Conservation (phyloP, 2,888 invertebrate species). For the Rotaria magnacalcarata region DNA sequence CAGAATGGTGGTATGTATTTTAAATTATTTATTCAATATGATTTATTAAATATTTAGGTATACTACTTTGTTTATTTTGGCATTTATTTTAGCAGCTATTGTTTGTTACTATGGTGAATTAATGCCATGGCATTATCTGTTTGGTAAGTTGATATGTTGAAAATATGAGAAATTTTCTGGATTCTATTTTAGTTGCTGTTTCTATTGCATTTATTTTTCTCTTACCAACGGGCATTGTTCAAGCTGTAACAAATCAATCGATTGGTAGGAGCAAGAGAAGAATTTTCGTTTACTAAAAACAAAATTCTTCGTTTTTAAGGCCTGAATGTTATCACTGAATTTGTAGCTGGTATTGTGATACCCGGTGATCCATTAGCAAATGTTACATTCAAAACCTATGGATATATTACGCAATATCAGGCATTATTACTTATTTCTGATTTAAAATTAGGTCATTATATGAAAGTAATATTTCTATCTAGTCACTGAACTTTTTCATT, state of each 20-base stretch:
- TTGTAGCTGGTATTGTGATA: neutral
- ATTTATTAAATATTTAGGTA: neutral
- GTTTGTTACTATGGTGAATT: conserved; percentile 26
- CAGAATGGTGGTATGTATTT: conserved; percentile 22
- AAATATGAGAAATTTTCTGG: neutral
- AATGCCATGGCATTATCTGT: conserved; percentile 30
- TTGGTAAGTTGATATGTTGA: neutral
- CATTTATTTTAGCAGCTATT: conserved; percentile 6
- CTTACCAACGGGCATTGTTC: conserved; percentile 19
- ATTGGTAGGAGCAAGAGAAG: neutral
- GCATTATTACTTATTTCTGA: conserved; percentile 10
- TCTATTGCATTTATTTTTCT: neutral
- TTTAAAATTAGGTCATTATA: conserved; percentile 33
- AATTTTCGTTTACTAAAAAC: neutral
- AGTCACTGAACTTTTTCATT: neutral
- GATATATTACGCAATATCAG: conserved; percentile 19
- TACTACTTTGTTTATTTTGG: neutral
- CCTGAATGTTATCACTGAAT: conserved; percentile 22
- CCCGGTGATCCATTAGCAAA: conserved; percentile 15
- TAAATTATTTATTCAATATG: neutral
- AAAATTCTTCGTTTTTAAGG: neutral
- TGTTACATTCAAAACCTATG: conserved; percentile 33
- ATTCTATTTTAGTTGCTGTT: neutral
- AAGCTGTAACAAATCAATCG: conserved; percentile 12
- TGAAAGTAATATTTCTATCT: neutral